phyloP scores from a whole-genome alignment of 2,113 vertebrate species.

The Phycodurus eques region DNA sequence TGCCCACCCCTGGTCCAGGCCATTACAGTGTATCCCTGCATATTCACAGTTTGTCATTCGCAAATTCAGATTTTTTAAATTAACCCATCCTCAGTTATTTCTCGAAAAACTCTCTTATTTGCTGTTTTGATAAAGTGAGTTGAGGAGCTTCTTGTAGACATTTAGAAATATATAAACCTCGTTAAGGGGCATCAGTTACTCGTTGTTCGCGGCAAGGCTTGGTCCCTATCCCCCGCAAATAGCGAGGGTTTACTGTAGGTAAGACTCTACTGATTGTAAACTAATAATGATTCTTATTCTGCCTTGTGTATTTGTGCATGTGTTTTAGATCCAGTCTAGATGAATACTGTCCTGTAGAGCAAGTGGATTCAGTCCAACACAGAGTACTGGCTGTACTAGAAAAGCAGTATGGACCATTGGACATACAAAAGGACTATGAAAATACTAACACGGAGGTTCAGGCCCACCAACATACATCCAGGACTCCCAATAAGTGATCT shows the following conservation, averaged over 20 bases:
- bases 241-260: not conserved
- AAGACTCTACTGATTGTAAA: not conserved
- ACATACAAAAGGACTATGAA: conserved; percentile 82
- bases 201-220: not conserved
- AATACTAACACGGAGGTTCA: conserved; percentile 12
- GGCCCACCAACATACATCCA: not conserved
- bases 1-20: too few species aligned
- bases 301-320: not conserved
- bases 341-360: conserved; percentile 94
- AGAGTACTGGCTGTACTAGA: conserved; percentile 75
- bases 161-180: too few species aligned
- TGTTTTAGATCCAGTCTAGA: conserved; percentile 88
- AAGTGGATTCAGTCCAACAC: conserved; percentile 87
- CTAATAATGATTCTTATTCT: not conserved
- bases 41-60: too few species aligned
- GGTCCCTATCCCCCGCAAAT: not conserved
- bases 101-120: too few species aligned
- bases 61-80: too few species aligned
- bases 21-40: too few species aligned
- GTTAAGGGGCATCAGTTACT: not conserved
- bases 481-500: not conserved
- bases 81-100: too few species aligned
- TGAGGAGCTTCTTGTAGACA: too few species aligned
- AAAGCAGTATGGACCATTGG: conserved; percentile 78
- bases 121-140: too few species aligned